Conservation (phyloP, 2,888 invertebrate genomes). For the Amphimallon solstitiale region DNA sequence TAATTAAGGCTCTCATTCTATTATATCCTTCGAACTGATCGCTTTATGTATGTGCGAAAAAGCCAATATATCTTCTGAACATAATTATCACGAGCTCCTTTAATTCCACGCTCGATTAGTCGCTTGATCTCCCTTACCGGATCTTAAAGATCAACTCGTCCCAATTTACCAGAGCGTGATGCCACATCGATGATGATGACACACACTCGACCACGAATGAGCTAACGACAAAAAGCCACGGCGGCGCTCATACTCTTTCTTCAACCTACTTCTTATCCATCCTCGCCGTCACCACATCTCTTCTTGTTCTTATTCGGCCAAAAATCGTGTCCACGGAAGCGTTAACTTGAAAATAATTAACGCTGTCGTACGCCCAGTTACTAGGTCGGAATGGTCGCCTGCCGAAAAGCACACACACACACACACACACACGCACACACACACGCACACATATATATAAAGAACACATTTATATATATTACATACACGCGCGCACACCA, state of each 20-base stretch:
- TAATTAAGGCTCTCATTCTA: too few species aligned
- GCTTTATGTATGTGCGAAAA: not conserved
- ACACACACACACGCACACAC: not conserved
- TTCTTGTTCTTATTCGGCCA: too few species aligned
- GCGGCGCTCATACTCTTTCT: not conserved
- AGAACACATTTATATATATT: too few species aligned
- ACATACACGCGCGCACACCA: not conserved
- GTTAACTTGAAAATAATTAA: slow-evolving; percentile 26
- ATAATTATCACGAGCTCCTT: not conserved
- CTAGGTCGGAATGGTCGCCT: too few species aligned
- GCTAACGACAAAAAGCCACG: not conserved
- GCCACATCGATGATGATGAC: too few species aligned
- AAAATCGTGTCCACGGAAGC: slow-evolving; percentile 13
- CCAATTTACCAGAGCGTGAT: too few species aligned
- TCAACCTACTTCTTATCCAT: not conserved
- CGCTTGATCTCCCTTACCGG: not conserved
- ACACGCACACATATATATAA: too few species aligned
- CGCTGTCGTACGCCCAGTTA: not conserved
- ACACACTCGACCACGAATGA: too few species aligned
- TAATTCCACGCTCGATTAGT: slow-evolving; percentile 4
- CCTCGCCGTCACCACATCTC: not conserved
- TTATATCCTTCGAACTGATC: too few species aligned
- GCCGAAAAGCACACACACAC: not conserved
- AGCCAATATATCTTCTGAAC: not conserved
- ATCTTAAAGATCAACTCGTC: not conserved